Evolutionary conservation across 2,113 vertebrate species (phyloP).

Genomic region (Oreochromis aureus): DNA sequence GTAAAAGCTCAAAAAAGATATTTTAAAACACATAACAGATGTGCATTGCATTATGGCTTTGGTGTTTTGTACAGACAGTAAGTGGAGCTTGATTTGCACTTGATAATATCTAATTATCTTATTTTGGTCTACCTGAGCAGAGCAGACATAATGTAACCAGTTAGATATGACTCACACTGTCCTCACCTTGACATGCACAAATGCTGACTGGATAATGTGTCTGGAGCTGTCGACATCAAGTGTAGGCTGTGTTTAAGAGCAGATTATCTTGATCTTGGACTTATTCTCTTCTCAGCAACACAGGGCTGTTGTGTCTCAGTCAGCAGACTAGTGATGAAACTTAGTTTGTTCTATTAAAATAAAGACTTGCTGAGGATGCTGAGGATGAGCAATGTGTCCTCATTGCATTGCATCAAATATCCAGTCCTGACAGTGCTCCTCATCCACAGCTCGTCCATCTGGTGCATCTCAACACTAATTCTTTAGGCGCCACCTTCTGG

Average conservation of each 20-base stretch:
- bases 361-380: not conserved
- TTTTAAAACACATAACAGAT: not conserved
- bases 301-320: not conserved
- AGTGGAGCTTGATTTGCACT: not conserved
- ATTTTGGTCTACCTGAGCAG: not conserved
- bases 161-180: constrained; percentile 38
- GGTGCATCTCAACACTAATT: not conserved
- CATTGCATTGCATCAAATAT: not conserved
- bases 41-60: no score
- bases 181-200: not conserved
- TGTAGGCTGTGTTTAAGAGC: not conserved
- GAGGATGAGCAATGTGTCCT: not conserved
- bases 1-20: not conserved
- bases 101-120: not conserved
- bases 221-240: not conserved
- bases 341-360: not conserved
- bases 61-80: not conserved
- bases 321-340: not conserved
- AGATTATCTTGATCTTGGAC: constrained; percentile 11
- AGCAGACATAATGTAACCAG: constrained; percentile 5
- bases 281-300: constrained; percentile 20
- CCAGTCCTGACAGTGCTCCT: not conserved
- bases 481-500: constrained; percentile 66
- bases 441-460: not conserved
- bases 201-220: constrained; percentile 15